Percentiles rank a stretch among this genome's conserved stretches.
Conservation (phyloP, 2,888 invertebrate species). For the Sialis fuliginosa region DNA sequence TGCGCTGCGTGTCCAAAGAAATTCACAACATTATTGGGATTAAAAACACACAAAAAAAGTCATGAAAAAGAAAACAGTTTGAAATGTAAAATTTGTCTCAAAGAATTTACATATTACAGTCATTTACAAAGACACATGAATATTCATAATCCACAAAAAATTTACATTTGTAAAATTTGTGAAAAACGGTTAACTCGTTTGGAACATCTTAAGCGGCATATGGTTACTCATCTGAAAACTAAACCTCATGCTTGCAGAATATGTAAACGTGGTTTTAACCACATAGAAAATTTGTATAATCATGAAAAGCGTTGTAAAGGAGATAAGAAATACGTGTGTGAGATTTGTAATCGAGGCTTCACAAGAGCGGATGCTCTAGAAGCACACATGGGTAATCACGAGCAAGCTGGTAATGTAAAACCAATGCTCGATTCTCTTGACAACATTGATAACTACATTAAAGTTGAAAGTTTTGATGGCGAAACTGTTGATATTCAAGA, state of each 20-base stretch:
- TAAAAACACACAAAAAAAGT: not conserved
- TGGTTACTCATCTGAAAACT: slow-evolving; percentile 23
- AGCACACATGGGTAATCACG: slow-evolving; percentile 2
- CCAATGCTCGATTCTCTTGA: slow-evolving; percentile 3
- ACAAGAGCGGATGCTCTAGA: slow-evolving; percentile 1
- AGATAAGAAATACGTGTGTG: slow-evolving; percentile 8
- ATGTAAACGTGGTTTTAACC: slow-evolving; percentile 24
- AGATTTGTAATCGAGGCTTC: slow-evolving; percentile 4
- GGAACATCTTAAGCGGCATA: slow-evolving; percentile 24
- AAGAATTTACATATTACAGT: not conserved
- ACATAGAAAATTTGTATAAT: slow-evolving; percentile 22
- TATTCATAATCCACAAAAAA: not conserved
- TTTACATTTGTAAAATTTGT: slow-evolving; percentile 25
- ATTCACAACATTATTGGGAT: not conserved
- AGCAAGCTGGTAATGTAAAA: not conserved
- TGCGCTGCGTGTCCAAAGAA: not conserved
- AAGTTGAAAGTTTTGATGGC: slow-evolving; percentile 3
- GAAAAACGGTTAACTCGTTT: slow-evolving; percentile 23
- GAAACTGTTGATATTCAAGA: not conserved
- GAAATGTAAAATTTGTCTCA: slow-evolving; percentile 1
- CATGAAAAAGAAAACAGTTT: not conserved
- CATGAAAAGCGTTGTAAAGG: slow-evolving; percentile 24
- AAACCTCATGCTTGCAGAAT: slow-evolving; percentile 23
- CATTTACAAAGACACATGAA: slow-evolving; percentile 1
- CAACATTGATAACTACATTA: slow-evolving; percentile 4